Conservation (phyloP, 2,888 invertebrate species). For the Apoda limacodes region DNA sequence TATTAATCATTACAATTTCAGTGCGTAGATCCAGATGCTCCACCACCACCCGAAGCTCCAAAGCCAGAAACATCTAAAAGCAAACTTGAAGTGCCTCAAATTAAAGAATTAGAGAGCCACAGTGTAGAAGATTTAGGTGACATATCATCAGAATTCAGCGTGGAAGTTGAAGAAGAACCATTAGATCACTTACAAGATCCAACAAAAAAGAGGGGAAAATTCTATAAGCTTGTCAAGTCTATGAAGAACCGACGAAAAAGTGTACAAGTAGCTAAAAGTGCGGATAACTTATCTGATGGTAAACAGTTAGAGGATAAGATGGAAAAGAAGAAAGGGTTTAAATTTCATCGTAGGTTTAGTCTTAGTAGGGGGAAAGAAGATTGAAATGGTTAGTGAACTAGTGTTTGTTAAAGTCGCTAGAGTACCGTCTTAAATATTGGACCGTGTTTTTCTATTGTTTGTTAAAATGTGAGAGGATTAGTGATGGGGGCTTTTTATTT, state of each 20-base stretch:
- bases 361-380: constrained; percentile 55
- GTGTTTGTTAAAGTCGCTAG: too few relatives aligned
- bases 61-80: constrained; percentile 50
- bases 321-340: constrained; percentile 55
- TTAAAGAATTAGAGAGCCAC: constrained; percentile 44
- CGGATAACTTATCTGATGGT: constrained; percentile 46
- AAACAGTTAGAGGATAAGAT: constrained; percentile 43
- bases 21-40: constrained; percentile 57
- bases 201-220: constrained; percentile 53
- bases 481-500: background rate
- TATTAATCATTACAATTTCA: too few relatives aligned
- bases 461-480: background rate
- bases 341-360: constrained; percentile 59
- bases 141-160: constrained; percentile 62
- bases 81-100: constrained; percentile 41
- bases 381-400: constrained; percentile 32
- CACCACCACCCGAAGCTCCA: constrained; percentile 37
- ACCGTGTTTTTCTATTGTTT: too few relatives aligned
- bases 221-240: constrained; percentile 56
- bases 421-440: too few relatives aligned
- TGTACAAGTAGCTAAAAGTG: constrained; percentile 59
- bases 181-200: constrained; percentile 39
- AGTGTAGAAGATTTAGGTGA: constrained; percentile 62
- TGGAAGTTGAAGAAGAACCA: constrained; percentile 54
- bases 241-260: constrained; percentile 64